These are phyloP conservation scores for Pinctada fucata DNA, from an alignment of 2,888 invertebrate species.

Conservation along the genomic window DNA sequence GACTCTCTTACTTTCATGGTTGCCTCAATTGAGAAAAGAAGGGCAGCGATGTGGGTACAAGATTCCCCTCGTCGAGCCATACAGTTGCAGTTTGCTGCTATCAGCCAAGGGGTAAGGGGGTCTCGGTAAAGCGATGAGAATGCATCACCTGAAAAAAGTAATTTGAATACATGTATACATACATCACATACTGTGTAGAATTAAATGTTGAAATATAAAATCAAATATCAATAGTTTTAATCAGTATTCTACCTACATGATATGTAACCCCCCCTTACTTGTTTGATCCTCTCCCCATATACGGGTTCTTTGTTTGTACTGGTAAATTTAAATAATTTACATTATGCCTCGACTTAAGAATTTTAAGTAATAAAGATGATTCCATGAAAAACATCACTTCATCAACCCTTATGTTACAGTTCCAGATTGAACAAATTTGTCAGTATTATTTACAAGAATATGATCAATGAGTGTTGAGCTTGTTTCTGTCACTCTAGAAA, in stretches of 20 bases:
- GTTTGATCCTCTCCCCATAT: too few species aligned
- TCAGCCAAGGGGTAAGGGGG: conserved; percentile 5
- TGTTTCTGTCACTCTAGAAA: conserved; percentile 12
- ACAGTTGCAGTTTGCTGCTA: conserved; percentile 48
- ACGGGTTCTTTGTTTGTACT: too few species aligned
- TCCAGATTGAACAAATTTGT: conserved; percentile 18
- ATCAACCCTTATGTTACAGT: conserved; percentile 6
- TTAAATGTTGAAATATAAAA: too few species aligned
- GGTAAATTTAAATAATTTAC: too few species aligned
- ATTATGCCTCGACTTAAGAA: too few species aligned
- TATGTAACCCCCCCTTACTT: too few species aligned
- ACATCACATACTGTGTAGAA: too few species aligned
- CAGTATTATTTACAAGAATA: conserved; percentile 13
- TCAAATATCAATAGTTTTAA: too few species aligned
- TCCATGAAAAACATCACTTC: too few species aligned
- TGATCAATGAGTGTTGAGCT: conserved; percentile 8
- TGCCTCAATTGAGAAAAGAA: conserved; percentile 46
- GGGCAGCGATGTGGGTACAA: conserved; percentile 51
- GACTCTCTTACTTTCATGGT: conserved; percentile 36
- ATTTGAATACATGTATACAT: not conserved
- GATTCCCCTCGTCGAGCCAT: conserved; percentile 35
- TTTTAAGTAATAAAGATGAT: too few species aligned
- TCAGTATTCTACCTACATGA: too few species aligned
- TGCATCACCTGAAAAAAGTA: conserved; percentile 41
- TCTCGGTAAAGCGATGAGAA: conserved; percentile 34